These are phyloP conservation scores for Dolichotis patagonum DNA, from an alignment of 2,113 vertebrate species.

Conservation along the genomic window DNA sequence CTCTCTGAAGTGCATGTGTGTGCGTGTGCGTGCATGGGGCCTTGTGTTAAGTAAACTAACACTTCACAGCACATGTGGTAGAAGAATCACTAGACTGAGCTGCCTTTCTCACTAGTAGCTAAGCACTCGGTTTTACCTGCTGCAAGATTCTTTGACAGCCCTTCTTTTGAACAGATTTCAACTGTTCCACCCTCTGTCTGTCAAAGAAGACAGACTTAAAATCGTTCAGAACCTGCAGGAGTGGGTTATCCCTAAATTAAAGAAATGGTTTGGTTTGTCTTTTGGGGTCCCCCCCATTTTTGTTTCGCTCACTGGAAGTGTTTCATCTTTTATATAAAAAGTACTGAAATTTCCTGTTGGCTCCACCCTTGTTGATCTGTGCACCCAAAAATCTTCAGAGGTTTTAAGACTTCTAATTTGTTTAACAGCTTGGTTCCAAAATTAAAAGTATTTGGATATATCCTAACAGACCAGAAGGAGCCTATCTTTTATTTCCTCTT, in stretches of 20 bases:
- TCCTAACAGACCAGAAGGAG: constrained; percentile 55
- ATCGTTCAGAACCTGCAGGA: background rate
- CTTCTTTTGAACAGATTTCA: constrained; percentile 7
- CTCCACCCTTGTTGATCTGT: background rate
- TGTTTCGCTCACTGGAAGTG: background rate
- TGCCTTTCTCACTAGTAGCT: background rate
- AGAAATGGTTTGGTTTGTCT: background rate
- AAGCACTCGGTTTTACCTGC: constrained; percentile 21
- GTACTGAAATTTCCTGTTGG: constrained; percentile 53
- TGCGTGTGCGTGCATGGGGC: background rate
- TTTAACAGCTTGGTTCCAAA: constrained; percentile 64
- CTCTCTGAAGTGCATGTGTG: constrained; percentile 27
- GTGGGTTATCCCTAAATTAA: constrained; percentile 36
- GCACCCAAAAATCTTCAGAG: constrained; percentile 32
- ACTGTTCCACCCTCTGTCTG: background rate
- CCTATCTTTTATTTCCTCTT: constrained; percentile 60
- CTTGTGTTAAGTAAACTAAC: background rate
- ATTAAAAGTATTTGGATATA: constrained; percentile 57
- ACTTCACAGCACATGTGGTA: background rate
- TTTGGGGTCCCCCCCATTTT: background rate
- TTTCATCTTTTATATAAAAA: background rate
- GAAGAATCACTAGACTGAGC: fast-evolving
- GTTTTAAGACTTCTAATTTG: constrained; percentile 21
- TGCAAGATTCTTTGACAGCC: constrained; percentile 1
- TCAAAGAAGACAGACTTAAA: constrained; percentile 55